Percentiles rank a stretch among this genome's conserved stretches.
Evolutionary conservation across 2,797 vertebrate genomes (phyloP).

Genomic region (Huso huso): DNA sequence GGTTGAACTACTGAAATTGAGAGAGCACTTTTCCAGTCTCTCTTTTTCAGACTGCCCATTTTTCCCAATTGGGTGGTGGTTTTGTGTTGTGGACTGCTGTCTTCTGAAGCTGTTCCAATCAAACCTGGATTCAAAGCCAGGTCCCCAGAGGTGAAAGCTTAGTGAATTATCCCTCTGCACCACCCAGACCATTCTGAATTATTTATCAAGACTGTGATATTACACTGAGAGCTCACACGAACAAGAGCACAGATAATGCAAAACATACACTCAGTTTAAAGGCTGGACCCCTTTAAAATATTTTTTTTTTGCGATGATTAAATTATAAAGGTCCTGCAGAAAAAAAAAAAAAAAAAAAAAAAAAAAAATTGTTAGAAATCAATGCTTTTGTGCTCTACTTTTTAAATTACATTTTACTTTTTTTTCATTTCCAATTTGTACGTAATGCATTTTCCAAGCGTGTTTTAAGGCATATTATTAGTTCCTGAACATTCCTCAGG

Average conservation of each 20-base stretch:
- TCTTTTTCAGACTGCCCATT: no score
- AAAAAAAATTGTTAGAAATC: constrained; percentile 39
- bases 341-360: constrained; percentile 15
- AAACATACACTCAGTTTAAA: constrained; percentile 20
- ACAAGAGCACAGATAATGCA: constrained; percentile 23
- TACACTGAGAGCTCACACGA: constrained; percentile 22
- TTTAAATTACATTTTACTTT: constrained; percentile 45
- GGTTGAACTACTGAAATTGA: no score
- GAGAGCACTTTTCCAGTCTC: no score
- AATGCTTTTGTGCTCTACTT: constrained; percentile 39
- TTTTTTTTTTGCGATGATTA: constrained; percentile 27
- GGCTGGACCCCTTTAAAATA: constrained; percentile 28
- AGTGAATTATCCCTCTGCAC: no score
- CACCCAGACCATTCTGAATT: constrained; percentile 10
- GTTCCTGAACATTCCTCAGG: constrained; percentile 29
- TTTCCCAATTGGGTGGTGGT: no score
- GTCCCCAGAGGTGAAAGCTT: no score
- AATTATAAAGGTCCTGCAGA: constrained; percentile 21
- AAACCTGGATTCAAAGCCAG: no score
- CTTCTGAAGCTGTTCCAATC: no score
- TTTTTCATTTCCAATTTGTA: constrained; percentile 44
- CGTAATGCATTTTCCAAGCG: constrained; percentile 47
- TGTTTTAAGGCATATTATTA: constrained; percentile 53
- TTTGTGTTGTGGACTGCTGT: no score
- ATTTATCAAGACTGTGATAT: constrained; percentile 17